Conservation (phyloP, 2,797 vertebrate species). For the Trichosurus vulpecula region DNA sequence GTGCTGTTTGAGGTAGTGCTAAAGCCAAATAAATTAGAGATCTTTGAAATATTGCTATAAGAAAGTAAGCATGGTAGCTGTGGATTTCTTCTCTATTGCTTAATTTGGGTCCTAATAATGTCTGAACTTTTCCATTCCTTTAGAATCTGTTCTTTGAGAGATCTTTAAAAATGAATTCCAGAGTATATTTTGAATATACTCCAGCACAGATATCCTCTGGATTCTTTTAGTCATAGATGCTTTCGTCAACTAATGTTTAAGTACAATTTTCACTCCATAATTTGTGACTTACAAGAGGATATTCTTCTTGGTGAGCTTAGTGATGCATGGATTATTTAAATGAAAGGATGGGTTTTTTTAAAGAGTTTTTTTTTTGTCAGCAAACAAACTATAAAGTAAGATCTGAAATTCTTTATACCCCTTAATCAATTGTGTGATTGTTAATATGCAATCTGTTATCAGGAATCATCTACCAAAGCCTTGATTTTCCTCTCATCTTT, state of each 20-base stretch:
- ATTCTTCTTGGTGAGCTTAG: background rate
- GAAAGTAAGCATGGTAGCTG: background rate
- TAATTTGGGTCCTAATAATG: background rate
- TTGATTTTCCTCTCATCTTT: background rate
- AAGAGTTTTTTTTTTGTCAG: background rate
- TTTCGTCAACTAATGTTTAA: background rate
- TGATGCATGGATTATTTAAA: background rate
- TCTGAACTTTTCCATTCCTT: background rate
- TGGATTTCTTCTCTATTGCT: background rate
- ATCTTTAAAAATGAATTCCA: background rate
- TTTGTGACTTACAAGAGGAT: background rate
- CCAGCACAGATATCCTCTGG: background rate
- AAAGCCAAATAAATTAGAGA: background rate
- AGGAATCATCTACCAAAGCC: background rate
- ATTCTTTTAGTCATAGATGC: background rate
- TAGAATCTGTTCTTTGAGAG: background rate
- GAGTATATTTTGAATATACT: background rate
- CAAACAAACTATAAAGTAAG: background rate
- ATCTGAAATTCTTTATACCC: background rate
- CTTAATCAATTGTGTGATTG: background rate
- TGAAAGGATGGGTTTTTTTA: background rate
- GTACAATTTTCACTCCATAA: background rate
- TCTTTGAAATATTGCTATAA: background rate
- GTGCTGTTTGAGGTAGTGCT: background rate
- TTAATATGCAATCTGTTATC: background rate